Evolutionary conservation across 1,140 invertebrate species (phyloP).

Genomic region (Camponotus floridanus): DNA sequence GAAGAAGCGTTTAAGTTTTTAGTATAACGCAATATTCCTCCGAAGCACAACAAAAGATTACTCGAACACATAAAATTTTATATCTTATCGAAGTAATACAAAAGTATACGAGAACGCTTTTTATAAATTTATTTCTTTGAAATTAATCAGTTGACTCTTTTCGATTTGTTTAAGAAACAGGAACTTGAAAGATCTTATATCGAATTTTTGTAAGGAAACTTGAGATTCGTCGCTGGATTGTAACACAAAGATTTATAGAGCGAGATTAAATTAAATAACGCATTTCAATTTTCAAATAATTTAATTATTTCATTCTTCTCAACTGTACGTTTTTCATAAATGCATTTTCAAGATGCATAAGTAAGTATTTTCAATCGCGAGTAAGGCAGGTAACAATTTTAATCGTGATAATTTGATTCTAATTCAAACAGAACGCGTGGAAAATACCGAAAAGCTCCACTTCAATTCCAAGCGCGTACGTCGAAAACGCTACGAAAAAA

Average conservation of each 20-base stretch:
- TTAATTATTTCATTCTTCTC: background rate
- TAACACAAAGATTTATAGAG: background rate
- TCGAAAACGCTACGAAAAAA: conserved; percentile 39
- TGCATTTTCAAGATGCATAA: background rate
- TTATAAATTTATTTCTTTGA: background rate
- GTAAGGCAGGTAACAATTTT: conserved; percentile 12
- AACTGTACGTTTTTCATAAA: background rate
- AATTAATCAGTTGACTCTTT: background rate
- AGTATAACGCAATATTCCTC: background rate
- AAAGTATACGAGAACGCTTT: background rate
- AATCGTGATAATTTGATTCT: conserved; percentile 11
- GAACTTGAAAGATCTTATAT: background rate
- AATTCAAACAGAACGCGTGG: conserved; percentile 27
- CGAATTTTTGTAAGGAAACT: background rate
- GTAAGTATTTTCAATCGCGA: background rate
- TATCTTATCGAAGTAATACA: background rate
- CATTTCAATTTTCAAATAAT: background rate
- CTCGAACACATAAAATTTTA: background rate
- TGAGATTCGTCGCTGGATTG: background rate
- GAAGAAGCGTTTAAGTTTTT: conserved; percentile 47
- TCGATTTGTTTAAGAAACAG: conserved; percentile 11
- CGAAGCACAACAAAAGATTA: background rate
- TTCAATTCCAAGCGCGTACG: conserved; percentile 43
- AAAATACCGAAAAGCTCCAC: conserved; percentile 33
- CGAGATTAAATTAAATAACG: background rate